A percentile compares a stretch with the other conserved stretches of the same genome.
phyloP scores from a whole-genome alignment of 2,888 invertebrate genomes.

The Zygaena filipendulae region DNA sequence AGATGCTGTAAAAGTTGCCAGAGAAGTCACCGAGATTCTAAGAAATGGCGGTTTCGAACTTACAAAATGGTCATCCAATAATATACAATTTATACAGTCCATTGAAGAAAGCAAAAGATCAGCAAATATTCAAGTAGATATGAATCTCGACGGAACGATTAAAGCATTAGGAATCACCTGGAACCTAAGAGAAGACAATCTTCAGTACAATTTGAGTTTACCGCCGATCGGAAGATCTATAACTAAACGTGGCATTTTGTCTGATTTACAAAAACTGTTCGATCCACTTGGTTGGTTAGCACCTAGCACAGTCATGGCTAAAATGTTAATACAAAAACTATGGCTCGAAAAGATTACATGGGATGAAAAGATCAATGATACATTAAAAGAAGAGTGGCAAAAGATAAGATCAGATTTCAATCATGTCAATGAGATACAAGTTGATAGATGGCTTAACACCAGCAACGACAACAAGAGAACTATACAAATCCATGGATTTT shows the following conservation, averaged over 20 bases:
- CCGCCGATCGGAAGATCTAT: slow-evolving; percentile 1
- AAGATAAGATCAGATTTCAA: slow-evolving; percentile 7
- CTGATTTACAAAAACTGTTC: slow-evolving; percentile 15
- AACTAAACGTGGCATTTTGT: slow-evolving; percentile 17
- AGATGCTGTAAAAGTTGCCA: slow-evolving; percentile 8
- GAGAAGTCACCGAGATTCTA: slow-evolving; percentile 5
- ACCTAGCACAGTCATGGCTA: slow-evolving; percentile 7
- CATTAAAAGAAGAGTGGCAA: slow-evolving; percentile 11
- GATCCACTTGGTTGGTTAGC: slow-evolving; percentile 16
- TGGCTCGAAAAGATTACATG: slow-evolving; percentile 12
- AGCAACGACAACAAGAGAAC: slow-evolving; percentile 1
- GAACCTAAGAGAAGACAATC: slow-evolving; percentile 11
- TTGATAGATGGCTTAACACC: slow-evolving; percentile 6
- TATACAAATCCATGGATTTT: slow-evolving; percentile 10
- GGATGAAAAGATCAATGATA: slow-evolving; percentile 11
- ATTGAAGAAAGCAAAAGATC: not conserved
- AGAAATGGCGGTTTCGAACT: slow-evolving; percentile 10
- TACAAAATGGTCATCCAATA: slow-evolving; percentile 16
- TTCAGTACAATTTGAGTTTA: slow-evolving; percentile 11
- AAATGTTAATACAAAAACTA: slow-evolving; percentile 15
- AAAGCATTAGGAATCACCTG: slow-evolving; percentile 5
- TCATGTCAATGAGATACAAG: slow-evolving; percentile 3
- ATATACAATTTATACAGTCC: slow-evolving; percentile 7
- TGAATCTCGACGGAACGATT: not conserved
- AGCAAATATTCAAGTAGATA: not conserved